phyloP scores from a whole-genome alignment of 2,888 invertebrate genomes.

The Rhimphoctona megacephalus region DNA sequence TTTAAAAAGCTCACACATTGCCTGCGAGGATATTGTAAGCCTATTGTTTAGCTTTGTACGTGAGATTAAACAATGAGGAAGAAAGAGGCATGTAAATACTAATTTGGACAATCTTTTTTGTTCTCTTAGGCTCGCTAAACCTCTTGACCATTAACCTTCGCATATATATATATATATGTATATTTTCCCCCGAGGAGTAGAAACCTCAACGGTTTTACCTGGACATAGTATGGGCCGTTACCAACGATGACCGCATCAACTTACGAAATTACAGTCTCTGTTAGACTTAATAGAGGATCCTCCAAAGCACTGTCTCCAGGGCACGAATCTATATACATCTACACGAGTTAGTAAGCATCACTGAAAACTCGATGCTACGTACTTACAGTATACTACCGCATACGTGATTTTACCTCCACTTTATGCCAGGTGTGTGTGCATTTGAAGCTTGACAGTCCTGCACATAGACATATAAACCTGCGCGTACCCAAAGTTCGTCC shows the following conservation, averaged over 20 bases:
- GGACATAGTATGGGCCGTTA: conserved; percentile 16
- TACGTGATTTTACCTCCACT: conserved; percentile 55
- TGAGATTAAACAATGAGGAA: background rate
- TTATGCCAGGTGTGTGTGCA: conserved; percentile 36
- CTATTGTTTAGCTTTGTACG: background rate
- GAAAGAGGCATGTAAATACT: background rate
- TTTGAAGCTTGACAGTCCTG: conserved; percentile 29
- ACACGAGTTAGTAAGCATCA: conserved; percentile 11
- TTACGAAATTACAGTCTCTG: conserved; percentile 44
- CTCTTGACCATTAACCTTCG: background rate
- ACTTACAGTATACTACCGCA: conserved; percentile 41
- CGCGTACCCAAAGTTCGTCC: conserved; percentile 8
- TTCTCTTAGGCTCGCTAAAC: background rate
- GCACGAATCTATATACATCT: background rate
- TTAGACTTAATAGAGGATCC: conserved; percentile 49
- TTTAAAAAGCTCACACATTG: background rate
- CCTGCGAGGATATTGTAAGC: background rate
- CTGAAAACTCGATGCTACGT: conserved; percentile 33
- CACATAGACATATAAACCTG: conserved; percentile 1
- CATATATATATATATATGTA: background rate
- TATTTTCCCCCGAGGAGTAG: background rate
- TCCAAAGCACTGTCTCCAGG: conserved; percentile 1
- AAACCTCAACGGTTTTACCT: conserved; percentile 31
- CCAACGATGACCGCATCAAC: conserved; percentile 48
- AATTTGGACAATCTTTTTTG: background rate